Base-by-base conservation (phyloP, 1,140 invertebrate genomes). In the Colletes gigas region DNA sequence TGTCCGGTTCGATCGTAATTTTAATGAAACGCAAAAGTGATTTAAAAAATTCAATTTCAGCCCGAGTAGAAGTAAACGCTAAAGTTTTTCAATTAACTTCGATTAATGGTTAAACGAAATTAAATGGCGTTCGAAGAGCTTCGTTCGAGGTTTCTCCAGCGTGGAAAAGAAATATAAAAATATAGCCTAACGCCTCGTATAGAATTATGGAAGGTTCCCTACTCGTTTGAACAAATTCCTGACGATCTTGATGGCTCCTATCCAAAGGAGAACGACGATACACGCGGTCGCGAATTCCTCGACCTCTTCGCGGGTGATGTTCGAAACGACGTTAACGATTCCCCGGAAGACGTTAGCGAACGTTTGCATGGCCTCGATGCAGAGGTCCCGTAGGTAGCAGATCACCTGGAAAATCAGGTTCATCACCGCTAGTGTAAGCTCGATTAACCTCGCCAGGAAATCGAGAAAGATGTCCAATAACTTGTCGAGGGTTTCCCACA, bases 271-370 rank as follows among this genome's bases (percentile, higher is more conserved):
- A 8, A 91, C 62, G n/a, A 92, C 88, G 39, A 92, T 84, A 65
- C 90, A 91, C 0, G 89, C 88, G 8, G 86, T 86, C 0, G 88
- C 88, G 59, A 92, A 89, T 19, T 91, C 89, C 47, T 93, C 92
- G 21, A 92, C 80, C 17, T 92, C 90, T 4, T 92, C 89, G 62
- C 85, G 89, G 15, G 67, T 86, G 10, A 92, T 90, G 12, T 66
- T 85, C 30, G 82, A 85, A 50, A 92, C 76, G 14, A 89, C 71
- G 7, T 88, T 87, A 10, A 91, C 88, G 62, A 91, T 82, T 2
- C 88, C 85, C 21, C 88, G 83, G 21, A 92, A 90, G n/a, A 90
- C 54, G 68, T 89, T 89, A 5, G 72, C 87, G 67, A 92, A 91
- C 6, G 91, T 91, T 74, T 88, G 87, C 88, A 92, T 88, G 5